phyloP scores from a whole-genome alignment of 2,113 vertebrate genomes.

The Xiphophorus maculatus region DNA sequence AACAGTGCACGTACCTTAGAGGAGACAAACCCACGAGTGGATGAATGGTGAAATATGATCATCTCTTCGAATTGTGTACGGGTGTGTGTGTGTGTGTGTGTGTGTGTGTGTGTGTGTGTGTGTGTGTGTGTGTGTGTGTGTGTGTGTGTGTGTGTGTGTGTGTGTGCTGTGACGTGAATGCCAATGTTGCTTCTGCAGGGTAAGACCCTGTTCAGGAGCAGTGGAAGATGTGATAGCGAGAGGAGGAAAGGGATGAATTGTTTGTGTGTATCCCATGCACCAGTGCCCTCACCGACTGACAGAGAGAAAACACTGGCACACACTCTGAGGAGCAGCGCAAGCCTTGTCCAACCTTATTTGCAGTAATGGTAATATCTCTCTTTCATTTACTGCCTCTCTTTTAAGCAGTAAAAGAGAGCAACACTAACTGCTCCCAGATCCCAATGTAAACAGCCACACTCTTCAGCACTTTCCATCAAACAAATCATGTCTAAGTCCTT shows the following conservation, averaged over 20 bases:
- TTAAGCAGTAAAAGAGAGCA: conserved; percentile 3
- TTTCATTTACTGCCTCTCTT: conserved; percentile 3
- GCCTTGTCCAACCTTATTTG: conserved; percentile 13
- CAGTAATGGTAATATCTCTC: conserved; percentile 28
- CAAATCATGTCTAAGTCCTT: conserved; percentile 12
- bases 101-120: conserved; percentile 24
- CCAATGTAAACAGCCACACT: conserved; percentile 36
- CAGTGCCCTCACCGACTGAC: conserved; percentile 1
- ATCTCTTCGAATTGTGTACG: not conserved
- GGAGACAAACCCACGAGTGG: conserved; percentile 22
- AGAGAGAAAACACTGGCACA: conserved; percentile 12
- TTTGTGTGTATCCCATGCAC: conserved; percentile 29
- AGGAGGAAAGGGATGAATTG: not conserved
- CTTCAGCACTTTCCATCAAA: conserved; percentile 22
- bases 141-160: conserved; percentile 28
- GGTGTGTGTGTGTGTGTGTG: conserved; percentile 5
- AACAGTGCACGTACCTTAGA: conserved; percentile 39
- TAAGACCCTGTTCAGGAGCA: conserved; percentile 28
- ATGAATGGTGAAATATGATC: conserved; percentile 36
- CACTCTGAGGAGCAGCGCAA: conserved; percentile 12
- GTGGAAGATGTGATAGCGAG: conserved; percentile 13
- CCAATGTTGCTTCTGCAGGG: conserved; percentile 51
- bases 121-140: conserved; percentile 13
- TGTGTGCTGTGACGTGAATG: conserved; percentile 49
- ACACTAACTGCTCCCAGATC: conserved; percentile 8